Evolutionary conservation across 2,888 invertebrate species (phyloP).

Genomic region (Phanerotoma sp.): DNA sequence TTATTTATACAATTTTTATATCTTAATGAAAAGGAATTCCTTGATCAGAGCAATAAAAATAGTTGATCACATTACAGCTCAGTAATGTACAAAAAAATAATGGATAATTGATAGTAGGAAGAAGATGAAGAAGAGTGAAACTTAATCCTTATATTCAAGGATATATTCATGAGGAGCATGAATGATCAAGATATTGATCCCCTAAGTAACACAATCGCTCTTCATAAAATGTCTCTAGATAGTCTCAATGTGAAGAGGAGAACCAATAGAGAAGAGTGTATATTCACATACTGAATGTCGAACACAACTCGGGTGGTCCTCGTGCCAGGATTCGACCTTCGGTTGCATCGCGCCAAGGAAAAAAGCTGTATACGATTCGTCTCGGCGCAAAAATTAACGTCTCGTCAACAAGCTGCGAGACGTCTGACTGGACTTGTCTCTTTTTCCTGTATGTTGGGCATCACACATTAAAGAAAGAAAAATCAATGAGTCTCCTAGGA

Average conservation of each 20-base stretch:
- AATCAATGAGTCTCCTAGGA: constrained; percentile 13
- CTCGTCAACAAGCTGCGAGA: constrained; percentile 15
- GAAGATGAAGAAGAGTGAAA: constrained; percentile 31
- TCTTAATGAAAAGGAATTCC: too few species aligned
- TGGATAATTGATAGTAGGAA: neutral
- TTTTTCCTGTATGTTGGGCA: constrained; percentile 10
- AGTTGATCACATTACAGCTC: too few species aligned
- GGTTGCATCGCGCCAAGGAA: constrained; percentile 17
- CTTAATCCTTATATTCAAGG: constrained; percentile 35
- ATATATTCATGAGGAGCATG: constrained; percentile 23
- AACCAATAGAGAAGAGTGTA: constrained; percentile 12
- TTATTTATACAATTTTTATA: too few species aligned
- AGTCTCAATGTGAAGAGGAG: constrained; percentile 1
- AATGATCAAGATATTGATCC: constrained; percentile 20
- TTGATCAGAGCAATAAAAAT: too few species aligned
- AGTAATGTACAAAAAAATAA: neutral
- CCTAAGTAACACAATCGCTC: constrained; percentile 4
- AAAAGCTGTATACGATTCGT: constrained; percentile 23
- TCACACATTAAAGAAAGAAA: neutral
- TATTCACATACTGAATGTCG: constrained; percentile 22
- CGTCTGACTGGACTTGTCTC: constrained; percentile 6
- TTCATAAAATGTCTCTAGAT: neutral
- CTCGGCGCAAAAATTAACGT: constrained; percentile 26
- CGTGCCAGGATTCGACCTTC: constrained; percentile 30
- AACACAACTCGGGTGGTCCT: constrained; percentile 52